A percentile compares a stretch with the other conserved stretches of the same genome.
Evolutionary conservation across 2,113 vertebrate species (phyloP).

Genomic region (Cettia cetti): DNA sequence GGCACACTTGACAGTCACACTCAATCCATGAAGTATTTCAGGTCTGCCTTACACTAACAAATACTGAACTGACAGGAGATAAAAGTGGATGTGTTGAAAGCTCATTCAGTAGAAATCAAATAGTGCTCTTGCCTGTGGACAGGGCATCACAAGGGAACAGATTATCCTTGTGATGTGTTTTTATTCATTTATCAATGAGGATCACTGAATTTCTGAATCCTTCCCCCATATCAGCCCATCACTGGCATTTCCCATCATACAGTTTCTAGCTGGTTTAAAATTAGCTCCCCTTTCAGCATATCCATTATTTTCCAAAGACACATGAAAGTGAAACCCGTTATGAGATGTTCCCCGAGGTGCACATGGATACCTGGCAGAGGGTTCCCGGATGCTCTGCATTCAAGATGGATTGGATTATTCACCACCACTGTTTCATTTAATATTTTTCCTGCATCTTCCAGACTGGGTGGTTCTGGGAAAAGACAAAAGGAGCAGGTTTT

Average conservation of each 20-base stretch:
- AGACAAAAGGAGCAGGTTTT: neutral
- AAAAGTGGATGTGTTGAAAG: neutral
- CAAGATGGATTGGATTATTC: conserved; percentile 82
- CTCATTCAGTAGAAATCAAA: neutral
- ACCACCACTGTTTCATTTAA: conserved; percentile 89
- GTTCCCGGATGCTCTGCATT: conserved; percentile 86
- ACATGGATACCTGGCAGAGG: conserved; percentile 81
- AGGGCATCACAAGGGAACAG: neutral
- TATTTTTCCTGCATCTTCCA: conserved; percentile 79
- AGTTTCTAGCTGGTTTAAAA: neutral
- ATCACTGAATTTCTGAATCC: neutral
- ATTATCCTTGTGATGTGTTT: neutral
- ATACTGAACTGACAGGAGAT: neutral
- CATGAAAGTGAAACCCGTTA: neutral
- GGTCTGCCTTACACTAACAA: neutral
- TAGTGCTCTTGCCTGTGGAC: neutral
- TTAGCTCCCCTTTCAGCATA: neutral
- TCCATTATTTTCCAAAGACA: neutral
- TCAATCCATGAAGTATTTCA: neutral
- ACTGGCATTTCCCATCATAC: neutral
- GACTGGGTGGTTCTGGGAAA: conserved; percentile 84
- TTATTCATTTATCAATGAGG: neutral
- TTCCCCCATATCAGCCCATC: neutral
- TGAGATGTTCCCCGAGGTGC: neutral
- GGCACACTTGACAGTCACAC: neutral